Conservation (phyloP, 2,113 vertebrate species). For the Eolophus roseicapilla region DNA sequence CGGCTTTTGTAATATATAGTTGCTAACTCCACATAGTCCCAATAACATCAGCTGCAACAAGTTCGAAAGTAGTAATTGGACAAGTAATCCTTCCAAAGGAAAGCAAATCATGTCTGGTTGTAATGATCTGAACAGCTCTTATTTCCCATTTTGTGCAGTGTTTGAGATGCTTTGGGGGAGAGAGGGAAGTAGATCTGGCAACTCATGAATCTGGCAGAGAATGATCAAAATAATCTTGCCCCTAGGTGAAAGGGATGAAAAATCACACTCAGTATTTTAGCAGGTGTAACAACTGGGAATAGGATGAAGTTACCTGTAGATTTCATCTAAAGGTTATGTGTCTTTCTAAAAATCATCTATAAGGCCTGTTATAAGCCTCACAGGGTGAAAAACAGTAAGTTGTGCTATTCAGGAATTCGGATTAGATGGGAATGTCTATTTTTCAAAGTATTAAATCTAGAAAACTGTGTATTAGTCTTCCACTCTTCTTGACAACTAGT, state of each 20-base stretch:
- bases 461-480: not conserved
- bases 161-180: not conserved
- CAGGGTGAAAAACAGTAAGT: not conserved
- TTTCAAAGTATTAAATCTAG: not conserved
- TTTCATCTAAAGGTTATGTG: not conserved
- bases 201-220: not conserved
- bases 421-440: not conserved
- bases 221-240: not conserved
- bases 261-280: not conserved
- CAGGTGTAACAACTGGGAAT: not conserved
- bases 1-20: not conserved
- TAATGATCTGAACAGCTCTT: not conserved
- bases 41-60: slow-evolving; percentile 32
- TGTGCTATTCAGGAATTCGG: not conserved
- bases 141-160: slow-evolving; percentile 6
- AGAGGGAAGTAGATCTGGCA: not conserved
- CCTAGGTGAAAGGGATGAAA: not conserved
- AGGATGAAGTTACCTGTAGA: not conserved
- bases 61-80: slow-evolving; percentile 43
- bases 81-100: slow-evolving; percentile 15
- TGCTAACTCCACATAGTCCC: slow-evolving; percentile 13
- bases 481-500: slow-evolving; percentile 21
- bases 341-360: not conserved
- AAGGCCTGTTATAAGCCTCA: not conserved
- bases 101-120: not conserved